Base-by-base conservation (phyloP, 1,140 invertebrate species). In the Lepidurus couesii region DNA sequence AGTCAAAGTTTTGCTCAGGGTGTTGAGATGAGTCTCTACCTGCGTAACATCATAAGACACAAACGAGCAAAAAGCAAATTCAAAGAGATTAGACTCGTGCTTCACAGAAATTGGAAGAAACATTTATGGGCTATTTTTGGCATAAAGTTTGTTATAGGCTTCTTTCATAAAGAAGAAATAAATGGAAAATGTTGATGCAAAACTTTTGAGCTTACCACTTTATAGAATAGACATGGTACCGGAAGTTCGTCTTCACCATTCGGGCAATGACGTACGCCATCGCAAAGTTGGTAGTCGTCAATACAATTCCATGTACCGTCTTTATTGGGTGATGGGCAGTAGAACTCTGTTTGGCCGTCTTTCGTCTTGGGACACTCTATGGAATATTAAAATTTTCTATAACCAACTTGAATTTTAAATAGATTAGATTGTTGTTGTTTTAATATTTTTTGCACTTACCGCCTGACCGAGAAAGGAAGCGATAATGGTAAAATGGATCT, bases 221-320 rank as follows among this genome's bases (percentile, higher is more conserved):
- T 80, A 78, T 83, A 85, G 77, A 85, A 85, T 53, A 85, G 82
- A 79, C 84, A 85, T 21, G 83, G 81, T 10, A 77, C 76, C 1
- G 82, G 80, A 47, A 82, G 80, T 82, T 86, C 86, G 81, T 86
- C 86, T 76, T 85, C 83, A 8, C 83, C 83, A 76, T 85, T 83
- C 0, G 83, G 82, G 80, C 86, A 86, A 75, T 86, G 82, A 2
- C 75, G 74, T 0, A 83, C 80, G 13, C 84, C 84, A 79, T 86
- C 83, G 82, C 86, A 86, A 44, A 84, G 75, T 65, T 84, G 80
- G 53, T 83, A 79, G 34, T 81, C 84, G 21, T 84, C 81, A 24
- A 86, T 84, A 80, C 86, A 86, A 21, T 75, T 53, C 80, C 80
- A 81, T 11, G 11, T 44, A 7, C 80, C 81, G 1, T 76, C 26